Evolutionary conservation across 2,113 vertebrate genomes (phyloP), one percentile per base, ranked within the genome.

Genomic region (Brachyhypopomus gauderio): DNA sequence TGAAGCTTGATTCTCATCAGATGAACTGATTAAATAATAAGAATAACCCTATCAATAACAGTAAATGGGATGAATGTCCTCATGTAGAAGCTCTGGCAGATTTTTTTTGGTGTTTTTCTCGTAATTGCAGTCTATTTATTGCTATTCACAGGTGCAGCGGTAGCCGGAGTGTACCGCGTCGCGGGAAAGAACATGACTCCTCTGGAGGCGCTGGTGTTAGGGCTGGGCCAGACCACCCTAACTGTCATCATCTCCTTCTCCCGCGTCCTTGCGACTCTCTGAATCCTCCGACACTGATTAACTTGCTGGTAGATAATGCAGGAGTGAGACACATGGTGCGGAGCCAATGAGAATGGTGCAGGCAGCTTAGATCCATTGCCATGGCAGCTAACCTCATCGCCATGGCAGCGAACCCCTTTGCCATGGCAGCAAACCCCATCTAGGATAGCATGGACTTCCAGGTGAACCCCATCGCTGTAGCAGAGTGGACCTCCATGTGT

Each of bases 181-280:
- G 97, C 98, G 0, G 98, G 98, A 72, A 99, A 98, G 92, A 96
- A 95, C 89, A 99, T 99, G 97, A 95, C 95, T 64, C 97, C 97
- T 0, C 88, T 99, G 86, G 95, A 99, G 93, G 97, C 98, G 0
- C 93, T 99, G 90, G 95, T 98, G 59, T 96, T 98, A 80, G 98
- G 98, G 2, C 93, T 96, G 62, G 97, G 98, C 63, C 98, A 99
- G 92, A 99, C 97, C 73, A 91, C 95, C 71, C 90, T 99, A 86
- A 96, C 95, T 0, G 74, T 98, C 85, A 87, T 99, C 90, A 96
- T 99, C 78, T 98, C 97, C 74, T 96, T 98, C 91, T 98, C 98
- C 27, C 95, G 97, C 84, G 91, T 99, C 90, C 94, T 98, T 87
- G 97, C 98, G 71, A 98, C 97, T 0, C 95, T 99, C 81, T 99